Conservation (phyloP, 2,113 vertebrate genomes). For the Passerina amoena region DNA sequence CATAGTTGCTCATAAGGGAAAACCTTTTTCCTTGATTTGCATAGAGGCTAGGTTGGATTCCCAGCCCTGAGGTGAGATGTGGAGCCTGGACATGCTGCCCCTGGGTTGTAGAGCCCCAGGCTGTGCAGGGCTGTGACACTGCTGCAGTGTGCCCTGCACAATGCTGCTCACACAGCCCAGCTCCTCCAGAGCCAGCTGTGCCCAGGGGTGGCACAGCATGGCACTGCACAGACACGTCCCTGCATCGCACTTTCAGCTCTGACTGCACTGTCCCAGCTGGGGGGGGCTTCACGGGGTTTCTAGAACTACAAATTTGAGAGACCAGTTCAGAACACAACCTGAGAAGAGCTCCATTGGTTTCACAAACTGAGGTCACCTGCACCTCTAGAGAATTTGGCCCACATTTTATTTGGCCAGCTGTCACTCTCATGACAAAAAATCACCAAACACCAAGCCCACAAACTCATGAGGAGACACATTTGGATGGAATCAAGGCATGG, state of each 20-base stretch:
- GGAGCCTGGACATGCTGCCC: background rate
- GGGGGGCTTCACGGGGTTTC: background rate
- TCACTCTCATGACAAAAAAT: background rate
- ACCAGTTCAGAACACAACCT: background rate
- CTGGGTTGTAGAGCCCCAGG: background rate
- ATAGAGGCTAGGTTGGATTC: background rate
- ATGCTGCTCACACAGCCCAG: constrained; percentile 9
- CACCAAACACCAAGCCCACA: background rate
- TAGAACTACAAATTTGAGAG: background rate
- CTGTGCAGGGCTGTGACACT: background rate
- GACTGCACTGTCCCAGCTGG: background rate
- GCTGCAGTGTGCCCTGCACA: background rate
- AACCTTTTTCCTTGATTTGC: background rate
- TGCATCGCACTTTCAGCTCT: background rate
- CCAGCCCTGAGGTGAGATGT: rapidly evolving
- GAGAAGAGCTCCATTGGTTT: background rate
- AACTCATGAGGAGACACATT: background rate
- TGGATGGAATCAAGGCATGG: background rate
- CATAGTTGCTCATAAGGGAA: background rate
- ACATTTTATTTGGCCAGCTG: background rate
- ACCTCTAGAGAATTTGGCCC: background rate
- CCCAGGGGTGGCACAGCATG: background rate
- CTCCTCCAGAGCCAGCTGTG: constrained; percentile 14
- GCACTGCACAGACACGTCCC: background rate
- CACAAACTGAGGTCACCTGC: background rate